phyloP scores from a whole-genome alignment of 2,797 vertebrate genomes.

The Pteronotus mesoamericanus region DNA sequence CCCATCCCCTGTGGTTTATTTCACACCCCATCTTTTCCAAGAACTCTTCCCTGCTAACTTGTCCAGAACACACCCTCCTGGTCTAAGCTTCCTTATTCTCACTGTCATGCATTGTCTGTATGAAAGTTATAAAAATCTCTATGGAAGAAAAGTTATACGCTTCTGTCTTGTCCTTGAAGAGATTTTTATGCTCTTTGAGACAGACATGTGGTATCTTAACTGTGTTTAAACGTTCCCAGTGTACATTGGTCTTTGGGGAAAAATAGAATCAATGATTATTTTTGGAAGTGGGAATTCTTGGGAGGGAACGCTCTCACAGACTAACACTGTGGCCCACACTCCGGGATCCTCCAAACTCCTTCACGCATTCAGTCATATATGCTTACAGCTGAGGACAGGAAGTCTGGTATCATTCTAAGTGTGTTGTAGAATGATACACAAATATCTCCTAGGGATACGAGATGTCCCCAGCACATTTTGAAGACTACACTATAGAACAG shows the following conservation, averaged over 20 bases:
- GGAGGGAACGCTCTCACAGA: background rate
- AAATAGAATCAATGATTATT: background rate
- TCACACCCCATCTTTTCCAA: background rate
- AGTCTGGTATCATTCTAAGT: background rate
- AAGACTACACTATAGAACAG: background rate
- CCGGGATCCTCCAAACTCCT: background rate
- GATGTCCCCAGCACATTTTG: background rate
- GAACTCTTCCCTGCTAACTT: background rate
- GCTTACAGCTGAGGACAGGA: background rate
- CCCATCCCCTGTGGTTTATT: background rate
- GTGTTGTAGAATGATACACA: background rate
- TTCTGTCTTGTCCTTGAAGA: background rate
- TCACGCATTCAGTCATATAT: background rate
- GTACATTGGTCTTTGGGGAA: background rate
- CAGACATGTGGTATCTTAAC: background rate
- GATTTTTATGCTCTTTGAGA: background rate
- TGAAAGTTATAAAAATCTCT: background rate
- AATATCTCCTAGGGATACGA: background rate
- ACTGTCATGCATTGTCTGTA: background rate
- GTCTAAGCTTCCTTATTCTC: background rate
- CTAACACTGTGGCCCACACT: background rate
- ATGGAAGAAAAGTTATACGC: background rate
- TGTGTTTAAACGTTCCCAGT: background rate
- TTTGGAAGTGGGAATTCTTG: background rate
- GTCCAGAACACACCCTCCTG: background rate